phyloP scores from a whole-genome alignment of 1,140 invertebrate genomes.

The Cylas formicarius region DNA sequence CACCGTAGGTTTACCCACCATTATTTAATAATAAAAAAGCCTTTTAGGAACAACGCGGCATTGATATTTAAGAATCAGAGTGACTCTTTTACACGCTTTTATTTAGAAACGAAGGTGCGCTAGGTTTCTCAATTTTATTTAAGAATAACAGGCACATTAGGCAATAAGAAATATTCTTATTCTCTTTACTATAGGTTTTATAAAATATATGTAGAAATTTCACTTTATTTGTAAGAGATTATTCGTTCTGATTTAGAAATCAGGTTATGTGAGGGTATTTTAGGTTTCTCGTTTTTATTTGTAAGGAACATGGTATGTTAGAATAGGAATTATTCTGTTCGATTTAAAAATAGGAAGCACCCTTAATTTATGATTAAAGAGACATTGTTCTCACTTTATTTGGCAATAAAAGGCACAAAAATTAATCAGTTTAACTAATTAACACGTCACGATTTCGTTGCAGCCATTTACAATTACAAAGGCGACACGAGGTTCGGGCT shows the following conservation, averaged over 20 bases:
- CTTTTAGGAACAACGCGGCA: too few species aligned
- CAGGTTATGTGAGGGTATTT: not conserved
- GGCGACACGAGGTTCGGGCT: conserved; percentile 74
- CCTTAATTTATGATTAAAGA: not conserved
- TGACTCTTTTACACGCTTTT: too few species aligned
- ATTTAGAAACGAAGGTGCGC: too few species aligned
- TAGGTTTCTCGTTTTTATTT: not conserved
- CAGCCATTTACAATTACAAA: conserved; percentile 86
- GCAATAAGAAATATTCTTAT: too few species aligned
- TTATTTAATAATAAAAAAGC: too few species aligned
- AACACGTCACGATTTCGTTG: conserved; percentile 38
- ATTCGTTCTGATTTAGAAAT: conserved; percentile 1
- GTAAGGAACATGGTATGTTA: not conserved
- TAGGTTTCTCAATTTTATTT: too few species aligned
- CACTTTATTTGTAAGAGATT: too few species aligned
- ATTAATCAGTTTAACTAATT: not conserved
- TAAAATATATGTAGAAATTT: too few species aligned
- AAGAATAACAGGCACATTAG: too few species aligned
- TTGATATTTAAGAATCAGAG: too few species aligned
- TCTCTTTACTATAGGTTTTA: too few species aligned
- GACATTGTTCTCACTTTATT: not conserved
- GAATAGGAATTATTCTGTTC: not conserved
- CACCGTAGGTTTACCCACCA: too few species aligned
- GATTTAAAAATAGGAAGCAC: not conserved
- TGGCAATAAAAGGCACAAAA: not conserved